A percentile compares a stretch with the other conserved stretches of the same genome.
phyloP scores from a whole-genome alignment of 35 echinoderm and acorn worm species.

The Holothuria glaberrima region DNA sequence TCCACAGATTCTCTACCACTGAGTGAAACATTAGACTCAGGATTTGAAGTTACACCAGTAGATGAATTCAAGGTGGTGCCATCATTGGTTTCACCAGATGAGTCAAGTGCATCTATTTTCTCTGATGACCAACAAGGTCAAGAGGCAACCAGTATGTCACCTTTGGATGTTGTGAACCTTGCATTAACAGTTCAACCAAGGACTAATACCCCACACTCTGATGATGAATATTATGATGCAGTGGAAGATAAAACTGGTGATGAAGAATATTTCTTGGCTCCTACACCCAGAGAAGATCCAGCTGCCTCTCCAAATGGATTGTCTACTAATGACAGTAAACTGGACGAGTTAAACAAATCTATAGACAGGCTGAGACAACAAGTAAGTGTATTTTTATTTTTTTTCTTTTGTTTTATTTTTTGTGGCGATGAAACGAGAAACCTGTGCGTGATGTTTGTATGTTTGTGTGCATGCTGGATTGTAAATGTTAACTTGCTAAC shows the following conservation, averaged over 20 bases:
- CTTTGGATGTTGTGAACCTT: neutral
- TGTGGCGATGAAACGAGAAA: too few species aligned
- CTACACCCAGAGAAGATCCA: neutral
- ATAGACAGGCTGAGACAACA: conserved; percentile 27
- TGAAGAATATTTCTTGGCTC: conserved; percentile 42
- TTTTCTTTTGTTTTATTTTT: too few species aligned
- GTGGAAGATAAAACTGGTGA: conserved; percentile 30
- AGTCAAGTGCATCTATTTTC: neutral
- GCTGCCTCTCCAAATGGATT: neutral
- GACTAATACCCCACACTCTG: neutral
- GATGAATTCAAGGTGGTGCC: conserved; percentile 30
- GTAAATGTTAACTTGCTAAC: too few species aligned
- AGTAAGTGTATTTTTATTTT: conserved; percentile 10
- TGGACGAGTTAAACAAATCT: conserved; percentile 17
- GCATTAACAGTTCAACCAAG: conserved; percentile 22
- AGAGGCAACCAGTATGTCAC: neutral
- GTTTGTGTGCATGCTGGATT: too few species aligned
- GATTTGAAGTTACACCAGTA: conserved; percentile 60
- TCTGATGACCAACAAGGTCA: neutral
- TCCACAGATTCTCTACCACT: neutral
- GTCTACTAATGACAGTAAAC: neutral
- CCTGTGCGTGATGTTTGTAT: too few species aligned
- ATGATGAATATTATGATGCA: conserved; percentile 50
- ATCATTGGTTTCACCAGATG: conserved; percentile 14
- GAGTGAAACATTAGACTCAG: conserved; percentile 40